phyloP scores from a whole-genome alignment of 2,113 vertebrate genomes.

The Mesembrinibis cayennensis region DNA sequence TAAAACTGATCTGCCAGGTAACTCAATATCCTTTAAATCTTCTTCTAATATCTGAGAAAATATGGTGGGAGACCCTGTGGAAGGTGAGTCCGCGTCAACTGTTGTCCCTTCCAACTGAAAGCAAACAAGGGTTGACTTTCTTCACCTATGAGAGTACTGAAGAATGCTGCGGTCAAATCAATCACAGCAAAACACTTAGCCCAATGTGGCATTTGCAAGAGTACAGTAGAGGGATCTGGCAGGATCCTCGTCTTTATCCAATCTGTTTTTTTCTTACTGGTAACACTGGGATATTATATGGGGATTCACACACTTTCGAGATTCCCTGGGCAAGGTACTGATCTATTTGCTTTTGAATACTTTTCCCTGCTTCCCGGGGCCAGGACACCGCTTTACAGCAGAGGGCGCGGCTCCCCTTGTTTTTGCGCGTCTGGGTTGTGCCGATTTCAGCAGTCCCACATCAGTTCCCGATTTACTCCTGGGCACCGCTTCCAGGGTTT shows the following conservation, averaged over 20 bases:
- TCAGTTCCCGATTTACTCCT: fast-evolving
- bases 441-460: fast-evolving
- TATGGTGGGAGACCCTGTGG: neutral
- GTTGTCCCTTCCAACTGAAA: neutral
- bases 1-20: neutral
- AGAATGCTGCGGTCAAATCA: neutral
- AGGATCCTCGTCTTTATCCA: neutral
- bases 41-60: neutral
- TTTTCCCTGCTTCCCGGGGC: fast-evolving
- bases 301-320: neutral
- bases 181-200: neutral
- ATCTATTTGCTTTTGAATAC: fast-evolving
- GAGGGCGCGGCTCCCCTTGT: neutral
- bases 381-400: neutral
- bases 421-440: neutral
- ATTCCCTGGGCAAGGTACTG: no score
- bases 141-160: neutral
- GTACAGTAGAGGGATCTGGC: neutral
- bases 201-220: neutral
- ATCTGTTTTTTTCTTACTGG: neutral
- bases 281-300: neutral
- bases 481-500: neutral
- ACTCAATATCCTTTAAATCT: neutral
- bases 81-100: neutral
- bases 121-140: neutral